A percentile compares a stretch with the other conserved stretches of the same genome.
Evolutionary conservation across 2,797 vertebrate species (phyloP).

Genomic region (Odontamblyopus rebecca): DNA sequence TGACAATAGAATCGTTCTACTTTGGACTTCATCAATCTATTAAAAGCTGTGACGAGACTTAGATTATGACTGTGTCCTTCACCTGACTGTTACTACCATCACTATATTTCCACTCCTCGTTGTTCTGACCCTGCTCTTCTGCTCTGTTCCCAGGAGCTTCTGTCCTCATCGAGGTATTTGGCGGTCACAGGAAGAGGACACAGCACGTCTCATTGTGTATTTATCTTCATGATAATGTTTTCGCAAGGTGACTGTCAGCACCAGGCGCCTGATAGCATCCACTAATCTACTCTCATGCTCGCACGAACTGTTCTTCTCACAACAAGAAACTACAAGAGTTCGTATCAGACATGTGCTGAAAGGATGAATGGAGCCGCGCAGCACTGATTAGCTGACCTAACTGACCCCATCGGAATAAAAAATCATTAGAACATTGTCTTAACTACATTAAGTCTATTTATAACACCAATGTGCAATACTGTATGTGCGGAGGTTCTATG

Average conservation of each 20-base stretch:
- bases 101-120: neutral
- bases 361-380: neutral
- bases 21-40: neutral
- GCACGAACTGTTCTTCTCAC: neutral
- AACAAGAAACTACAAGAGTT: neutral
- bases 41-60: neutral
- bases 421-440: neutral
- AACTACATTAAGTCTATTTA: neutral
- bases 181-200: conserved; percentile 7
- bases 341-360: neutral
- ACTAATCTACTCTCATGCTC: neutral
- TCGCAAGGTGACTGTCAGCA: conserved; percentile 27
- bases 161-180: neutral
- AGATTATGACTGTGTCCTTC: neutral
- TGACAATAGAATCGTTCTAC: neutral
- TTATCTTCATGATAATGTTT: conserved; percentile 27
- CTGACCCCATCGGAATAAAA: neutral
- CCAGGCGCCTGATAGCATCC: conserved; percentile 17
- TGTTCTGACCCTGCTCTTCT: neutral
- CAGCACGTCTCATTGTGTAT: conserved; percentile 14
- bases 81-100: neutral
- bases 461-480: neutral
- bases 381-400: conserved; percentile 10
- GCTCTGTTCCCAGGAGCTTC: conserved; percentile 4
- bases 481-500: neutral